Percentiles rank a stretch among this genome's conserved stretches.
Evolutionary conservation across 2,888 invertebrate species (phyloP).

Genomic region (Caenorhabditis panamensis): DNA sequence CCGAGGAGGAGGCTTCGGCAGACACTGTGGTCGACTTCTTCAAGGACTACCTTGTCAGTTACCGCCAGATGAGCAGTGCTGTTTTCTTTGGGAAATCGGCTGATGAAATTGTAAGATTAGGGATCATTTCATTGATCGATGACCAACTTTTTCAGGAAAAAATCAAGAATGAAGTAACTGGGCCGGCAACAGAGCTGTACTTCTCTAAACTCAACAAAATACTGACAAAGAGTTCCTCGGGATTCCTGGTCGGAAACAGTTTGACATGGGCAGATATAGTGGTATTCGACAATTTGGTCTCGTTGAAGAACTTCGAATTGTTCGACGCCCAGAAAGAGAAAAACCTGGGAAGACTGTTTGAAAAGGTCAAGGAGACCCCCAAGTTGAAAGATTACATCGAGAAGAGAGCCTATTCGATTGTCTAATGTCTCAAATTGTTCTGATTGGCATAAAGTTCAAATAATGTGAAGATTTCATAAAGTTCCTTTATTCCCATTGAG

Average conservation of each 20-base stretch:
- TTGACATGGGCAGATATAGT: slow-evolving; percentile 47
- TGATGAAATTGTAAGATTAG: slow-evolving; percentile 1
- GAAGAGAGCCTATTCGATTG: background rate
- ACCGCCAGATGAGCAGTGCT: background rate
- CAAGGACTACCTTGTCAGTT: slow-evolving; percentile 30
- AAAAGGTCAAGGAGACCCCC: background rate
- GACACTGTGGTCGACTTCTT: slow-evolving; percentile 37
- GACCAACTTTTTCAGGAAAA: background rate
- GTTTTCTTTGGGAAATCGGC: background rate
- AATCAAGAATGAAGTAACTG: slow-evolving; percentile 8
- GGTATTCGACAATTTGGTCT: slow-evolving; percentile 38
- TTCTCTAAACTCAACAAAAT: slow-evolving; percentile 10
- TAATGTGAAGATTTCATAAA: too few species aligned
- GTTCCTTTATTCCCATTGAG: slow-evolving; percentile 51
- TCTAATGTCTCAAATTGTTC: background rate
- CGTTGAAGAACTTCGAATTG: slow-evolving; percentile 3
- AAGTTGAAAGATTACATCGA: background rate
- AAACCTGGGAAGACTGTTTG: background rate
- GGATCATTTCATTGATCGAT: background rate
- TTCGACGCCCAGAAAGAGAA: background rate
- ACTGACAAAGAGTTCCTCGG: slow-evolving; percentile 23
- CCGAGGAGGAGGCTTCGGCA: slow-evolving; percentile 16
- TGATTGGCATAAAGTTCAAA: slow-evolving; percentile 4
- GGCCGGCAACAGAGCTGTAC: slow-evolving; percentile 20
- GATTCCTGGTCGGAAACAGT: slow-evolving; percentile 35